phyloP scores from a whole-genome alignment of 2,113 vertebrate genomes.

The Pteruthius melanotis region DNA sequence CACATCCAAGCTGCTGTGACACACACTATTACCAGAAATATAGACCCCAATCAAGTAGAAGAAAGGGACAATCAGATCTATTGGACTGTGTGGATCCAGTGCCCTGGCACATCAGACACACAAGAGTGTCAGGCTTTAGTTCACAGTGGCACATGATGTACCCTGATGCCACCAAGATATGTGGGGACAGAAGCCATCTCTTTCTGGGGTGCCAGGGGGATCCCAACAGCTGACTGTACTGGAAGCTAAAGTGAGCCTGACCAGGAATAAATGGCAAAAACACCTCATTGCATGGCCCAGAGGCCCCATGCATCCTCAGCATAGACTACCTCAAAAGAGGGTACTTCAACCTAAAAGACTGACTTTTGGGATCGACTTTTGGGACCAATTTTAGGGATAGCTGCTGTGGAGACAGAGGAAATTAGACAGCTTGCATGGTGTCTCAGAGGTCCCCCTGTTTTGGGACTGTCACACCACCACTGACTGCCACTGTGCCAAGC shows the following conservation, averaged over 20 bases:
- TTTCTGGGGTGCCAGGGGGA: not conserved
- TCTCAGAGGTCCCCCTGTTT: not conserved
- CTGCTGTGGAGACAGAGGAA: not conserved
- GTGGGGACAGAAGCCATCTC: not conserved
- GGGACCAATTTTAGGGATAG: not conserved
- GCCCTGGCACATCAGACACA: not conserved
- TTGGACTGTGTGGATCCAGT: not conserved
- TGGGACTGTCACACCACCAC: not conserved
- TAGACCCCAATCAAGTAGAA: not conserved
- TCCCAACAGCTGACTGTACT: not conserved
- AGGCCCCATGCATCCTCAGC: not conserved
- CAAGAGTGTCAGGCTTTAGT: not conserved
- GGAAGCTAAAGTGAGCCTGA: not conserved
- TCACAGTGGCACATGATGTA: rapidly evolving
- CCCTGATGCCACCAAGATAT: not conserved
- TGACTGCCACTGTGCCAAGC: too few relatives aligned
- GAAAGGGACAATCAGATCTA: not conserved
- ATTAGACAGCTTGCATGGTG: not conserved
- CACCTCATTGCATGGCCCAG: not conserved
- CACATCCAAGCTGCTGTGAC: too few relatives aligned
- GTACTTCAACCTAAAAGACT: not conserved
- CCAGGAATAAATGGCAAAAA: not conserved
- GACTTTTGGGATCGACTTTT: too few relatives aligned
- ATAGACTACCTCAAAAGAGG: not conserved
- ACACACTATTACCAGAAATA: not conserved